Evolutionary conservation across 2,888 invertebrate genomes (phyloP), one percentile per base, ranked within the genome.

Genomic region (Apoderus coryli): DNA sequence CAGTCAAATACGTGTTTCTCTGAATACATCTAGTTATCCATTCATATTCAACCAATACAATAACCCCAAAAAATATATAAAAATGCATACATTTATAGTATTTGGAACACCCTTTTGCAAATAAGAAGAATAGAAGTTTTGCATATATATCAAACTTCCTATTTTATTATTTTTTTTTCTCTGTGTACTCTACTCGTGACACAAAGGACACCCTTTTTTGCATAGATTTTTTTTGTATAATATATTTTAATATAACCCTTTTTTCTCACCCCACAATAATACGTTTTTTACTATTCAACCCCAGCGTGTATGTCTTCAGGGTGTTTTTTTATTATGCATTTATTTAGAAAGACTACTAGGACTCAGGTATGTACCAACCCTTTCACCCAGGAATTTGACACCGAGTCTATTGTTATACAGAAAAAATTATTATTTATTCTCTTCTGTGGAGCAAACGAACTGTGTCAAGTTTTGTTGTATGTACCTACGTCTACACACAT

Each of bases 11-110:
- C 56, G 56, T 54, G 54, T 52, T 52, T 45, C n/a, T n/a, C 43
- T 58, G 57, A 58, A 58, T 58, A 55, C 57, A 56, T 55, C 59
- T 59, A 58, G 59, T 59, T 59, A 59, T 49, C 53, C 59, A 59
- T 58, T 57, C 57, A 58, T 56, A n/a, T 36, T 50, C 45, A 49
- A 38, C 43, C 45, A 32, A n/a, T 41, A 47, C 55, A 55, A 54
- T 37, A 28, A 51, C 51, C 52, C n/a, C n/a, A n/a, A n/a, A n/a
- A n/a, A n/a, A n/a, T n/a, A n/a, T n/a, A n/a, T n/a, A n/a, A n/a
- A n/a, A n/a, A n/a, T n/a, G n/a, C n/a, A n/a, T n/a, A n/a, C n/a
- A n/a, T n/a, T n/a, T n/a, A n/a, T n/a, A n/a, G n/a, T n/a, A n/a
- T n/a, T n/a, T n/a, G n/a, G n/a, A n/a, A n/a, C n/a, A n/a, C n/a